Conservation (phyloP, 1,140 invertebrate species). For the Drosophila ambigua region DNA sequence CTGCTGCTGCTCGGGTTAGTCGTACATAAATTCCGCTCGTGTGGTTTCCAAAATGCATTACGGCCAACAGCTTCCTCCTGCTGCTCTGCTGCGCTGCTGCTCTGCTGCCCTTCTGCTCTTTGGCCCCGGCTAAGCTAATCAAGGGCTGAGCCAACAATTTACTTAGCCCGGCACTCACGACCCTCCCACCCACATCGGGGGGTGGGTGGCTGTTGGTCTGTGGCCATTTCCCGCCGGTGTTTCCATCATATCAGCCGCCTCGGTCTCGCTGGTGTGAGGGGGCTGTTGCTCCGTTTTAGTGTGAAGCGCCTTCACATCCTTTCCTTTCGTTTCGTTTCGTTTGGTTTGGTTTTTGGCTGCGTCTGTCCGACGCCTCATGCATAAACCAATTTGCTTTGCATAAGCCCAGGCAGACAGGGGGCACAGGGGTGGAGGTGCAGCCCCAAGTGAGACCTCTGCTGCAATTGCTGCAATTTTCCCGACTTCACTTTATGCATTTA, state of each 20-base stretch:
- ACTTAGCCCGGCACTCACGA: conserved; percentile 58
- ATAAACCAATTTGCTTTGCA: conserved; percentile 80
- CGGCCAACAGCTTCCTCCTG: conserved; percentile 32
- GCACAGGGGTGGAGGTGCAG: not conserved
- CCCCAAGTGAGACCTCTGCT: conserved; percentile 44
- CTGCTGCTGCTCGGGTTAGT: conserved; percentile 36
- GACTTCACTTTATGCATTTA: conserved; percentile 75
- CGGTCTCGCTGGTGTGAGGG: not conserved
- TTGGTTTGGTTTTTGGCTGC: conserved; percentile 7
- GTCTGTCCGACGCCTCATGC: conserved; percentile 65
- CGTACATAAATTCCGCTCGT: conserved; percentile 76
- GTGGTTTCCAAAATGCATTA: conserved; percentile 79
- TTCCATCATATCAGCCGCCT: conserved; percentile 63
- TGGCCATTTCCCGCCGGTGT: conserved; percentile 20
- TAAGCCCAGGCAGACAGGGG: conserved; percentile 40
- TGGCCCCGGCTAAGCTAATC: conserved; percentile 67
- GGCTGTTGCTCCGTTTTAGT: conserved; percentile 33
- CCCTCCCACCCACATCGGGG: conserved; percentile 14
- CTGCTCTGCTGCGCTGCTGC: too few relatives aligned
- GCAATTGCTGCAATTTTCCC: conserved; percentile 70
- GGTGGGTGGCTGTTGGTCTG: too few relatives aligned
- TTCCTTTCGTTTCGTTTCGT: conserved; percentile 21
- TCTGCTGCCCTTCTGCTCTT: conserved; percentile 9
- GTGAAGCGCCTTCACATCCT: conserved; percentile 61
- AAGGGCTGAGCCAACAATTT: conserved; percentile 80